These are phyloP conservation scores for Laticauda laticaudata DNA, from an alignment of 2,113 vertebrate species.

Conservation along the genomic window DNA sequence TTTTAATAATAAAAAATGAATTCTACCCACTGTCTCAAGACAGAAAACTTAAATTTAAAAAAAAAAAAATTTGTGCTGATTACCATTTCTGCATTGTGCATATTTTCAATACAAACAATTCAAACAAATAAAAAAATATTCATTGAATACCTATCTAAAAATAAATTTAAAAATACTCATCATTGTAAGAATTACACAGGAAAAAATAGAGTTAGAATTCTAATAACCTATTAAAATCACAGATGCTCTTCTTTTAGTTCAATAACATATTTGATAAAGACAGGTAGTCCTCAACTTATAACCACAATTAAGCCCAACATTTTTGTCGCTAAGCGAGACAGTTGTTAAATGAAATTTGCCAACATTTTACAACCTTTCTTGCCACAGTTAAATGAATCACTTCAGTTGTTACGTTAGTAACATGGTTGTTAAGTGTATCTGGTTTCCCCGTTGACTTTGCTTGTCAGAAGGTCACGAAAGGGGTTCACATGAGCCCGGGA, in stretches of 20 bases:
- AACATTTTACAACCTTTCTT: neutral
- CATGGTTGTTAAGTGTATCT: neutral
- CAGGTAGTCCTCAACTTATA: neutral
- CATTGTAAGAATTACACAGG: neutral
- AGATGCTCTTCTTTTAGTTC: neutral
- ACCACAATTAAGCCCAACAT: neutral
- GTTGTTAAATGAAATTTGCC: neutral
- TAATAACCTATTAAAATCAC: neutral
- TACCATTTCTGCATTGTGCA: neutral
- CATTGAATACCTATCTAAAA: neutral
- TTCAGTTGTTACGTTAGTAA: neutral
- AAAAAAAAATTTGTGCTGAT: neutral
- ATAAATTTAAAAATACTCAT: neutral
- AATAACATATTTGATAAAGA: neutral
- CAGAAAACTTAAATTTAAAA: neutral
- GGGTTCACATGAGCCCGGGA: neutral
- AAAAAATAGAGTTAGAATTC: neutral
- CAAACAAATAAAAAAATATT: neutral
- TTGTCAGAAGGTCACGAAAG: neutral
- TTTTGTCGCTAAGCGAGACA: neutral
- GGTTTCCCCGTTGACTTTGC: neutral
- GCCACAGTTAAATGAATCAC: neutral
- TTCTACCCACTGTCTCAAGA: neutral
- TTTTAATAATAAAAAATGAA: neutral
- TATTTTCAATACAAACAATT: neutral